These are phyloP conservation scores for Pseudolycoriella hygida DNA, from an alignment of 2,888 invertebrate species.

Conservation along the genomic window DNA sequence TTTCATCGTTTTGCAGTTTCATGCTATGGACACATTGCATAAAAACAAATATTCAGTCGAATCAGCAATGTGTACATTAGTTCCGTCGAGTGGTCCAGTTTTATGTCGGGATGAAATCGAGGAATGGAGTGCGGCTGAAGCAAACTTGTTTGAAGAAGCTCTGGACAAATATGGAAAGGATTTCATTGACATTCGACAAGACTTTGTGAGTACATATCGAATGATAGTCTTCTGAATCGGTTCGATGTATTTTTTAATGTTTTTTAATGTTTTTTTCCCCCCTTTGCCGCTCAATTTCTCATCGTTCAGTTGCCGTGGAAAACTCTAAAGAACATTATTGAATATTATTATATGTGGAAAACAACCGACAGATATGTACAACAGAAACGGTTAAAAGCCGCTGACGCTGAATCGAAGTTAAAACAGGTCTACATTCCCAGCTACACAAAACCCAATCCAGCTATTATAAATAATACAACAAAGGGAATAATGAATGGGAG, in stretches of 20 bases:
- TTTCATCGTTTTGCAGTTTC: slow-evolving; percentile 45
- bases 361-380: slow-evolving; percentile 99
- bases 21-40: slow-evolving; percentile 95
- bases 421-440: slow-evolving; percentile 99
- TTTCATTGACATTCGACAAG: slow-evolving; percentile 94
- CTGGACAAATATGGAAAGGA: slow-evolving; percentile 97
- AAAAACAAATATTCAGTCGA: slow-evolving; percentile 84
- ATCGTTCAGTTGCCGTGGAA: slow-evolving; percentile 82
- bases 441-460: slow-evolving; percentile 83
- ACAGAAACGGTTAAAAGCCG: slow-evolving; percentile 93
- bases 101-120: slow-evolving; percentile 98
- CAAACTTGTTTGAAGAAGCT: slow-evolving; percentile 97
- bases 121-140: slow-evolving; percentile 99
- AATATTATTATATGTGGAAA: slow-evolving; percentile 99
- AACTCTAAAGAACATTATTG: slow-evolving; percentile 92
- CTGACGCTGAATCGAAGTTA: slow-evolving; percentile 93
- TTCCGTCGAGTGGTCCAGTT: slow-evolving; percentile 89
- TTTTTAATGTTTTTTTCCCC: too few relatives aligned
- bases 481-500: slow-evolving; percentile 62
- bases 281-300: slow-evolving; percentile 7
- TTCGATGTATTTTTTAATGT: too few relatives aligned
- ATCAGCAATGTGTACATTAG: slow-evolving; percentile 76
- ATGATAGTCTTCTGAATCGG: neutral
- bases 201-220: slow-evolving; percentile 59
- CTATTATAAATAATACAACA: slow-evolving; percentile 41